phyloP scores from a whole-genome alignment of 1,140 invertebrate species.

The Drosophila triauraria region DNA sequence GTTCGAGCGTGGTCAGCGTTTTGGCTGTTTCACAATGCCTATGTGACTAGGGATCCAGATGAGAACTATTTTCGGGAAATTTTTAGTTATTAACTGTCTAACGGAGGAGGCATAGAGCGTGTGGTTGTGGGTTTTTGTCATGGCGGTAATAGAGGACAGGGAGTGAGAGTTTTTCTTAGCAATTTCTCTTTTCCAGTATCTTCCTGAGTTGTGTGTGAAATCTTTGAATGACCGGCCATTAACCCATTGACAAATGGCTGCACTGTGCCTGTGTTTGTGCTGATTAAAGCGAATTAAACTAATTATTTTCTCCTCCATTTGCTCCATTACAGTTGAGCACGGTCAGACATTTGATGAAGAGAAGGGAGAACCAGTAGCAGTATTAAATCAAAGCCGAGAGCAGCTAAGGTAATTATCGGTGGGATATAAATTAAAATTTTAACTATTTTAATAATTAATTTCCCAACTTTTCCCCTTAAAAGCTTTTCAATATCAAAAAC shows the following conservation, averaged over 20 bases:
- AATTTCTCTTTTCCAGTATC: too few relatives aligned
- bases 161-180: not conserved
- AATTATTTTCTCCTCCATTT: constrained; percentile 34
- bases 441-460: too few relatives aligned
- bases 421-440: not conserved
- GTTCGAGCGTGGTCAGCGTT: too few relatives aligned
- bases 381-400: constrained; percentile 55
- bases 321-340: constrained; percentile 58
- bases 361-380: constrained; percentile 54
- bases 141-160: not conserved
- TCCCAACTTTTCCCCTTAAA: not conserved
- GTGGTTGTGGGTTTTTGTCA: not conserved
- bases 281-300: constrained; percentile 43
- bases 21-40: too few relatives aligned
- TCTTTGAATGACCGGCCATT: constrained; percentile 7
- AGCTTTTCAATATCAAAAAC: constrained; percentile 56
- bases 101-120: not conserved
- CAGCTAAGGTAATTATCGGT: constrained; percentile 4
- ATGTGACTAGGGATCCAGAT: too few relatives aligned
- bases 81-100: not conserved
- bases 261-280: not conserved
- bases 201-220: too few relatives aligned
- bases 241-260: constrained; percentile 2
- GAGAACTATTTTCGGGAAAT: too few relatives aligned
- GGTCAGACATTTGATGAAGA: constrained; percentile 72